Conservation (phyloP, 2,888 invertebrate genomes). For the Chloroclystis v-ata region DNA sequence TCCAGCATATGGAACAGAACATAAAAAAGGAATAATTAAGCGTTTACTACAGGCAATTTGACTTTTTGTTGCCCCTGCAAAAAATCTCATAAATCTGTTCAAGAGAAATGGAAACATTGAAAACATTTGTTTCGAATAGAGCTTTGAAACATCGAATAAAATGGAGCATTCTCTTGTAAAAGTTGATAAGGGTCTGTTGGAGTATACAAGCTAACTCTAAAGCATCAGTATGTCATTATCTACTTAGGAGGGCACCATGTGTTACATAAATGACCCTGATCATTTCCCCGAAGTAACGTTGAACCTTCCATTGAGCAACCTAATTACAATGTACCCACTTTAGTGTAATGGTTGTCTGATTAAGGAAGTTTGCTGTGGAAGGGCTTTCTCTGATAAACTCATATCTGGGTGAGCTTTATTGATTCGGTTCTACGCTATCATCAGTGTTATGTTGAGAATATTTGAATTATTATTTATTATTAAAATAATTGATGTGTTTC, state of each 20-base stretch:
- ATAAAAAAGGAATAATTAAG: background rate
- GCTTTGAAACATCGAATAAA: background rate
- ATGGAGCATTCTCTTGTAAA: background rate
- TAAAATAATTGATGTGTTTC: too few relatives aligned
- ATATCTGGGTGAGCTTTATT: background rate
- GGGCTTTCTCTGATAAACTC: constrained; percentile 1
- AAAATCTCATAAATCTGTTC: background rate
- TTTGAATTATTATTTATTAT: too few relatives aligned
- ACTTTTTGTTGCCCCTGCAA: constrained; percentile 1
- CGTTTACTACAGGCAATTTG: background rate
- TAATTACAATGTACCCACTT: constrained; percentile 1
- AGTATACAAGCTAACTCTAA: too few relatives aligned
- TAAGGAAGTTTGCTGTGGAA: background rate
- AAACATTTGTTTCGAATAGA: background rate
- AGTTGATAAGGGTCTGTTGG: background rate
- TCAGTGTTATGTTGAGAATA: background rate
- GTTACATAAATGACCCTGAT: background rate
- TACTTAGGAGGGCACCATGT: background rate
- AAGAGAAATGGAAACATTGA: background rate
- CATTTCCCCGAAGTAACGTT: background rate
- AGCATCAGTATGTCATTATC: background rate
- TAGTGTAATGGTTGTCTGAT: constrained; percentile 1
- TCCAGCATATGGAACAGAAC: background rate
- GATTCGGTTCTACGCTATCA: background rate
- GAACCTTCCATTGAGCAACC: background rate